Conservation (phyloP, 2,797 vertebrate genomes). For the Hozukius guyotensis region DNA sequence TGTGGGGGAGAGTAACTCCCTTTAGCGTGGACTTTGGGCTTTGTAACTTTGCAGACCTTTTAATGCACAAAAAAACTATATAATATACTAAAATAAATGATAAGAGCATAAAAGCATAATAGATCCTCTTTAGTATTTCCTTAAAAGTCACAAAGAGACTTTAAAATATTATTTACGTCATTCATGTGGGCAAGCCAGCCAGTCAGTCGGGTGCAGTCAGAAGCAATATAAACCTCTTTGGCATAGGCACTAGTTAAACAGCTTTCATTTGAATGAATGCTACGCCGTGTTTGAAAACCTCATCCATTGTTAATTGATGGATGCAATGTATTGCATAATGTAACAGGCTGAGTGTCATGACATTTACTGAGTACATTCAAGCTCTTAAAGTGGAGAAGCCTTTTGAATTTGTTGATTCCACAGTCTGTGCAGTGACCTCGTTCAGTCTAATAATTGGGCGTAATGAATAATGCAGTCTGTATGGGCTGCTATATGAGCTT, state of each 20-base stretch:
- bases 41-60: too few species aligned
- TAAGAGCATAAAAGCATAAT: too few species aligned
- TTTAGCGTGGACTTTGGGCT: too few species aligned
- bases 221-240: neutral
- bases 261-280: slow-evolving; percentile 34
- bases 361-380: slow-evolving; percentile 56
- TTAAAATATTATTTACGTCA: neutral
- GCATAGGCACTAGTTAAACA: slow-evolving; percentile 6
- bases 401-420: slow-evolving; percentile 34
- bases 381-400: slow-evolving; percentile 29
- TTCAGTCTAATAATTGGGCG: slow-evolving; percentile 15
- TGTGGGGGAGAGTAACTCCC: too few species aligned
- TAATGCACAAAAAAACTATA: too few species aligned
- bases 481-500: slow-evolving; percentile 4
- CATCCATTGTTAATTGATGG: slow-evolving; percentile 52
- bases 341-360: slow-evolving; percentile 49
- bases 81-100: too few species aligned
- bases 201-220: neutral
- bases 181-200: neutral
- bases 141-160: neutral
- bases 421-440: slow-evolving; percentile 30
- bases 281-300: slow-evolving; percentile 12
- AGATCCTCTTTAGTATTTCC: neutral
- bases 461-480: slow-evolving; percentile 41
- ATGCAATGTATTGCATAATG: slow-evolving; percentile 54